Percentiles rank a stretch among this genome's conserved stretches.
Conservation (phyloP, 2,113 vertebrate species). For the Hemiprocne comata region DNA sequence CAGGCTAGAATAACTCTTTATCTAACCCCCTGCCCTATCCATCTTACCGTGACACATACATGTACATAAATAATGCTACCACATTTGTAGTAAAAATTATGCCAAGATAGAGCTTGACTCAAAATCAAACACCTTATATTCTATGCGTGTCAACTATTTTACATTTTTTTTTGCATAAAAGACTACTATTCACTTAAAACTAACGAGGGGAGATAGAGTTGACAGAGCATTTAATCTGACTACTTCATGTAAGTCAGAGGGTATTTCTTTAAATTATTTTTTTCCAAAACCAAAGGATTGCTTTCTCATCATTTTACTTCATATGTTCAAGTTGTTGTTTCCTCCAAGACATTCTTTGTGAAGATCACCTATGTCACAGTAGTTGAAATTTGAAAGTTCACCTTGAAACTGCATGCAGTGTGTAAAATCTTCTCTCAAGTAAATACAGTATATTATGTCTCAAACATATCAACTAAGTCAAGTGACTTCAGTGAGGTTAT, state of each 20-base stretch:
- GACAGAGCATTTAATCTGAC: background rate
- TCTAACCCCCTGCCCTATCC: fast-evolving
- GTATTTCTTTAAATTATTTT: background rate
- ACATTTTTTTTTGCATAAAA: background rate
- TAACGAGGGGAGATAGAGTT: background rate
- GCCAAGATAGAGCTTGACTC: background rate
- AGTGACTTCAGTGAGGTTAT: background rate
- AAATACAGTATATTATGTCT: background rate
- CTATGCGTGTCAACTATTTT: background rate
- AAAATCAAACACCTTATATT: background rate
- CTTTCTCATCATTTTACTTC: background rate
- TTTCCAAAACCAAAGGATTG: background rate
- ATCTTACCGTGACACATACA: background rate
- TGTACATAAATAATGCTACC: background rate
- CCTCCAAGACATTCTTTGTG: background rate
- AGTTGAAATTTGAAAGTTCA: background rate
- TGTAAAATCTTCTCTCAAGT: background rate
- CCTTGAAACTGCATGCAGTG: background rate
- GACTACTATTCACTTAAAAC: background rate
- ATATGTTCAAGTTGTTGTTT: background rate
- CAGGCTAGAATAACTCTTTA: background rate
- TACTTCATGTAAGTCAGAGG: background rate
- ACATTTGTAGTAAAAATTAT: background rate
- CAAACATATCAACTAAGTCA: background rate
- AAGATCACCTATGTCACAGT: background rate